These are phyloP conservation scores for Cylindroiulus punctatus DNA, from an alignment of 2,888 invertebrate species.

Conservation along the genomic window DNA sequence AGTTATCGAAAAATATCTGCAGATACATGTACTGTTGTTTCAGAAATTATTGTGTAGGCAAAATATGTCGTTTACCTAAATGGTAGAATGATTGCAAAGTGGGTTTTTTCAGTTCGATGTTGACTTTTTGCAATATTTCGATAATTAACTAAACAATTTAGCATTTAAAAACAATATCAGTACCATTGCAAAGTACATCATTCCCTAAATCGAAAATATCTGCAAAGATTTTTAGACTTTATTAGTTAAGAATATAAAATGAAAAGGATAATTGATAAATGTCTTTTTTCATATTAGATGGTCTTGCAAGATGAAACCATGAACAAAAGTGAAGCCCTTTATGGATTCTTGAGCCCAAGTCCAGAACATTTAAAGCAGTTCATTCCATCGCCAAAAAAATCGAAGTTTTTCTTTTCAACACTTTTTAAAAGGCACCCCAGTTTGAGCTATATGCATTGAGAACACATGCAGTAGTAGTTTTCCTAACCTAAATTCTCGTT, in stretches of 20 bases:
- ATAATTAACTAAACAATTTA: too few species aligned
- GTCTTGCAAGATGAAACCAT: constrained; percentile 86
- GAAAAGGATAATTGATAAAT: too few species aligned
- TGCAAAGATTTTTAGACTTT: too few species aligned
- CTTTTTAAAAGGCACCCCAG: constrained; percentile 79
- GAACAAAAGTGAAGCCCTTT: constrained; percentile 88
- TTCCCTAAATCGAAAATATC: too few species aligned
- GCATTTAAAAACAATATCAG: too few species aligned
- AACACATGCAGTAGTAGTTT: background rate
- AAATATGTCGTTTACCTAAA: too few species aligned
- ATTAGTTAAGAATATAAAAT: too few species aligned
- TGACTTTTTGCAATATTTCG: too few species aligned
- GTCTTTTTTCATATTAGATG: constrained; percentile 70
- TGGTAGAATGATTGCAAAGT: background rate
- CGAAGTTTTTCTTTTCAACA: constrained; percentile 85
- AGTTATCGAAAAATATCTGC: too few species aligned
- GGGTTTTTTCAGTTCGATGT: background rate
- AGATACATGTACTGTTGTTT: too few species aligned
- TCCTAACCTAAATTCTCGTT: background rate
- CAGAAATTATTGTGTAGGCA: too few species aligned
- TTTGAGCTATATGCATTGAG: background rate
- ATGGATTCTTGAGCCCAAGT: constrained; percentile 90
- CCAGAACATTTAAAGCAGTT: constrained; percentile 83
- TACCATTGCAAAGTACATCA: too few species aligned
- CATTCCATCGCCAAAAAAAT: constrained; percentile 80